phyloP scores from a whole-genome alignment of 2,888 invertebrate genomes.

The Eurytoma californica region DNA sequence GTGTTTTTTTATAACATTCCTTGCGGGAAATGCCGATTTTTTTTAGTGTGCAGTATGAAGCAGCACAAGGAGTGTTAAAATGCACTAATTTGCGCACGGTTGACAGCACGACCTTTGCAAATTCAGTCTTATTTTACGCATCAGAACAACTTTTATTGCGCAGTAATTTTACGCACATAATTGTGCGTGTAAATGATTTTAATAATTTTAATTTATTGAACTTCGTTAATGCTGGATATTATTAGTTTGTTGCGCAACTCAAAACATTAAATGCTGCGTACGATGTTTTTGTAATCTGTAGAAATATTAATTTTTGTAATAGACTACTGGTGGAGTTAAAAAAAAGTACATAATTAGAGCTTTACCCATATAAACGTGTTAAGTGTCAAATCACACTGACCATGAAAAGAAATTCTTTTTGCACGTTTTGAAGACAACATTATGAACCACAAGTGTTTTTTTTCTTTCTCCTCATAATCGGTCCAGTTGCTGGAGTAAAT shows the following conservation, averaged over 20 bases:
- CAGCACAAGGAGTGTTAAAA: too few relatives aligned
- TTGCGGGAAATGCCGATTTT: too few relatives aligned
- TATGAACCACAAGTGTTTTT: slow-evolving; percentile 29
- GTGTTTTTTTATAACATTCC: too few relatives aligned
- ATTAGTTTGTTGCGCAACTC: background rate
- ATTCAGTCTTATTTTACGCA: too few relatives aligned
- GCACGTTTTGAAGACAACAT: slow-evolving; percentile 31
- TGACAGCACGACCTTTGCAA: too few relatives aligned
- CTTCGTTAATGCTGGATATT: too few relatives aligned
- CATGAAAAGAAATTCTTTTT: slow-evolving; percentile 42
- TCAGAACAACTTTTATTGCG: too few relatives aligned
- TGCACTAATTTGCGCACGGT: too few relatives aligned
- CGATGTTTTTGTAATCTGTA: slow-evolving; percentile 49
- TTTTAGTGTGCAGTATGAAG: too few relatives aligned
- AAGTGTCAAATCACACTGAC: slow-evolving; percentile 38
- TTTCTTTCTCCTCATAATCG: background rate
- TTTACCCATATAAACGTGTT: slow-evolving; percentile 49
- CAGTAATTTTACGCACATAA: too few relatives aligned
- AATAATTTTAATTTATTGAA: too few relatives aligned
- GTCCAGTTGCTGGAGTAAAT: slow-evolving; percentile 47
- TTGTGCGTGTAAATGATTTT: too few relatives aligned
- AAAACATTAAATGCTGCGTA: slow-evolving; percentile 50
- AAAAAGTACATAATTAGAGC: background rate
- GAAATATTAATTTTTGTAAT: background rate
- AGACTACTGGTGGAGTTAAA: background rate